These are phyloP conservation scores for Zygothrica quintamaculata DNA, from an alignment of 2,888 invertebrate genomes.

Conservation along the genomic window DNA sequence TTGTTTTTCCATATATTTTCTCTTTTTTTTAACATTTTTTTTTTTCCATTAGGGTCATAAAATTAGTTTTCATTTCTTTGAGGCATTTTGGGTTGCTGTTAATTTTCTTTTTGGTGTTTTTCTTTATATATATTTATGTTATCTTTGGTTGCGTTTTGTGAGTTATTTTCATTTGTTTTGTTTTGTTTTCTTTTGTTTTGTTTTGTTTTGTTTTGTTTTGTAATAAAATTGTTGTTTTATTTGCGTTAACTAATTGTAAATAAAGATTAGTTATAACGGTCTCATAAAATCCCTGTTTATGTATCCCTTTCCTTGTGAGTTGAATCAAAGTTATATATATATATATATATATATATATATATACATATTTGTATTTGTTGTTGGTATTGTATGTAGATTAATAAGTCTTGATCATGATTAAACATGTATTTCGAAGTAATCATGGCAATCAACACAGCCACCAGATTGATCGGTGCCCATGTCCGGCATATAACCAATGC, in stretches of 20 bases:
- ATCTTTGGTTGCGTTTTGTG: constrained; percentile 64
- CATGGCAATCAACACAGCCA: constrained; percentile 84
- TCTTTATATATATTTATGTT: constrained; percentile 56
- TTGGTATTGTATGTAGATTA: too few species aligned
- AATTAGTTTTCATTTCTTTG: constrained; percentile 52
- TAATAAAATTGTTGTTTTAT: constrained; percentile 24
- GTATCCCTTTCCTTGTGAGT: constrained; percentile 23
- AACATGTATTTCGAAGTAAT: constrained; percentile 87
- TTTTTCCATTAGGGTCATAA: constrained; percentile 49
- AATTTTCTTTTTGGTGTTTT: constrained; percentile 59
- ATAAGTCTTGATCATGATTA: too few species aligned
- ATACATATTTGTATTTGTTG: too few species aligned
- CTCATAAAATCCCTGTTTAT: constrained; percentile 62
- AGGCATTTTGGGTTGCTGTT: constrained; percentile 73
- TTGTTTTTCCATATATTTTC: constrained; percentile 27
- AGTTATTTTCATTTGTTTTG: neutral
- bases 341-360: too few species aligned
- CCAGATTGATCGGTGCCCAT: constrained; percentile 68
- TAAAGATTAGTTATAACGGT: constrained; percentile 36
- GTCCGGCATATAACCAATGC: constrained; percentile 59
- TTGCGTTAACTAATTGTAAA: constrained; percentile 29
- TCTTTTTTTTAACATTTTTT: constrained; percentile 27
- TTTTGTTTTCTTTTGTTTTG: constrained; percentile 21
- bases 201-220: constrained; percentile 24
- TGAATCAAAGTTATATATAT: constrained; percentile 13